A percentile compares a stretch with the other conserved stretches of the same genome.
These are phyloP conservation scores for Tipula helvola DNA, from an alignment of 2,888 invertebrate species.

Conservation along the genomic window DNA sequence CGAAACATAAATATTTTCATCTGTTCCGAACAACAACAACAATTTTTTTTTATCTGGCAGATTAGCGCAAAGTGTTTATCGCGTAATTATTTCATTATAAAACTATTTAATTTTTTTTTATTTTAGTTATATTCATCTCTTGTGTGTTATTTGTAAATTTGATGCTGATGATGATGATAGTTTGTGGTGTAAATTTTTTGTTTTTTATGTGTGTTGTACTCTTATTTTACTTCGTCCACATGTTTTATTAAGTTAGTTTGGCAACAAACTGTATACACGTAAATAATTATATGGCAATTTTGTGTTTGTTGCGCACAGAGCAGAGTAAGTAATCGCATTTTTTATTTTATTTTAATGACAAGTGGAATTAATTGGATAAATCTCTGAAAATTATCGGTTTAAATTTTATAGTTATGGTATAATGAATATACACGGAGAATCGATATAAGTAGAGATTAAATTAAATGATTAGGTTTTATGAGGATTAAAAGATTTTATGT, in stretches of 20 bases:
- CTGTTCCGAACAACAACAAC: neutral
- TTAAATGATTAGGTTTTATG: neutral
- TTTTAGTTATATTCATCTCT: neutral
- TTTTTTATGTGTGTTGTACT: neutral
- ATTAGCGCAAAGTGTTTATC: slow-evolving; percentile 5
- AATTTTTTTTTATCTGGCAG: neutral
- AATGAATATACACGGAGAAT: neutral
- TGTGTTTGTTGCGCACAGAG: neutral
- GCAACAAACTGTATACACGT: neutral
- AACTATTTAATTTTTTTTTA: neutral
- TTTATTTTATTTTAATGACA: neutral
- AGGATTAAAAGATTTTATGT: no score
- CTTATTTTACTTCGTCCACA: neutral
- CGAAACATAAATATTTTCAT: neutral
- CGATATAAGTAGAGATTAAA: neutral
- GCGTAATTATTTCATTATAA: slow-evolving; percentile 8
- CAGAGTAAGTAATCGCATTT: neutral
- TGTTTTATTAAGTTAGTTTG: neutral
- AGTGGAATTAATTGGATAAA: neutral
- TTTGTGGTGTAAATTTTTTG: neutral
- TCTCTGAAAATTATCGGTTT: neutral
- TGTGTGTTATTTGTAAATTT: neutral
- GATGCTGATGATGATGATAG: neutral
- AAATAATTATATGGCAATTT: neutral
- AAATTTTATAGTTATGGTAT: neutral